Conservation (phyloP, 23 tunicate genomes). For the Oikopleura dioica region DNA sequence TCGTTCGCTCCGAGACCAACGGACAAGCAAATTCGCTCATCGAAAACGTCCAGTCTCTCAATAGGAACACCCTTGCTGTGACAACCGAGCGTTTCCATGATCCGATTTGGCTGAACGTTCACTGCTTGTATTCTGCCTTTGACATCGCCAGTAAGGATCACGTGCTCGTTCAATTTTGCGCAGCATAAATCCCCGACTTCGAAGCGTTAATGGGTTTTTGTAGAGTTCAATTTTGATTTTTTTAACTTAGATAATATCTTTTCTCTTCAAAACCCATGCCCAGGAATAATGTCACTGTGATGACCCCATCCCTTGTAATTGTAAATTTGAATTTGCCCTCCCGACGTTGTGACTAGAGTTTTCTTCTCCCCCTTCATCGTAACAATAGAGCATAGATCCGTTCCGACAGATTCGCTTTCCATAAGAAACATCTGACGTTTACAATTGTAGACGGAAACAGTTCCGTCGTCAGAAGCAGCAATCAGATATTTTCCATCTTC, state of each 20-base stretch:
- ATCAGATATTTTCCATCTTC: conserved; percentile 51
- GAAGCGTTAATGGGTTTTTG: not conserved
- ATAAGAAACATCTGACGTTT: not conserved
- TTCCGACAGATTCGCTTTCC: not conserved
- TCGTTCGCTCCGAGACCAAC: not conserved
- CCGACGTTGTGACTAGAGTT: not conserved
- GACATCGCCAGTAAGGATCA: not conserved
- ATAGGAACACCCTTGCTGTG: not conserved
- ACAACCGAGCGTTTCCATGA: not conserved
- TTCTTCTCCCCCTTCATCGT: not conserved
- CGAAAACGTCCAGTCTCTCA: not conserved
- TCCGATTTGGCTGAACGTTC: not conserved
- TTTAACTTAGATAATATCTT: no score
- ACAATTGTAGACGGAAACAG: conserved; percentile 16
- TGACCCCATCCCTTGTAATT: not conserved
- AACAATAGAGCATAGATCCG: not conserved
- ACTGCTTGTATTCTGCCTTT: not conserved
- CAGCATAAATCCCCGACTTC: not conserved
- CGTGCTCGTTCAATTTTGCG: not conserved
- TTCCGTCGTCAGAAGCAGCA: conserved; percentile 83
- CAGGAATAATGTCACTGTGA: not conserved
- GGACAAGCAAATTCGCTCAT: not conserved
- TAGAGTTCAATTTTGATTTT: not conserved
- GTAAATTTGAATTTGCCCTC: not conserved
- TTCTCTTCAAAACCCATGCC: no score